Evolutionary conservation across 2,888 invertebrate species (phyloP).

Genomic region (Drosophila sordidula): DNA sequence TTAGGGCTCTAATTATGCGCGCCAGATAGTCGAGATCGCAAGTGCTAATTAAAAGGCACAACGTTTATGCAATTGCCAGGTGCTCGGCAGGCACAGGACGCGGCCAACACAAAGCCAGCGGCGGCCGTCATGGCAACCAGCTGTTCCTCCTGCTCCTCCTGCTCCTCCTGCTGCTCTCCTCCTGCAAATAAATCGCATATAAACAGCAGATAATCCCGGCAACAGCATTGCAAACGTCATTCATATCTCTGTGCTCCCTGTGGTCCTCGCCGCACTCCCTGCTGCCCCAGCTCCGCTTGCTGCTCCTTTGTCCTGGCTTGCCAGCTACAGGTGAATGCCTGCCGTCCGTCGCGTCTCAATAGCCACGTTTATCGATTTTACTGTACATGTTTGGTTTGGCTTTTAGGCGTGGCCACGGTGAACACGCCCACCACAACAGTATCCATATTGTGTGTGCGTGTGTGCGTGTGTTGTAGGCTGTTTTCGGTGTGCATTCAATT

Average conservation of each 20-base stretch:
- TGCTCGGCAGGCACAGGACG: constrained; percentile 7
- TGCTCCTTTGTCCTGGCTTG: constrained; percentile 15
- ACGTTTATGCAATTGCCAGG: constrained; percentile 67
- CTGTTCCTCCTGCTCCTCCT: background rate
- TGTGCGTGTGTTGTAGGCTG: constrained; percentile 6
- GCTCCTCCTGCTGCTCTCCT: background rate
- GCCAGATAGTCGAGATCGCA: constrained; percentile 44
- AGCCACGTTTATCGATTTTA: constrained; percentile 52
- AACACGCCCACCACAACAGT: background rate
- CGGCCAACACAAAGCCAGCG: constrained; percentile 42
- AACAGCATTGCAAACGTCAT: constrained; percentile 64
- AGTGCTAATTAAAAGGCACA: constrained; percentile 77
- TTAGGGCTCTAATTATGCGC: constrained; percentile 51
- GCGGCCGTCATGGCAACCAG: constrained; percentile 71
- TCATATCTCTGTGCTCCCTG: constrained; percentile 40
- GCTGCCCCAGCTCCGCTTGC: background rate
- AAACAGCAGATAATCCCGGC: constrained; percentile 75
- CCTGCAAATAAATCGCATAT: constrained; percentile 72
- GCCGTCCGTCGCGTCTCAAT: constrained; percentile 26
- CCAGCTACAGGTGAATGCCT: constrained; percentile 51
- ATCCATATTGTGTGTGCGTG: background rate
- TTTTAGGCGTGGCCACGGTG: constrained; percentile 8
- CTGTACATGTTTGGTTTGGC: constrained; percentile 13
- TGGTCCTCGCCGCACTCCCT: constrained; percentile 5
- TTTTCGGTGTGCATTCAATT: constrained; percentile 43